These are phyloP conservation scores for Hedychridium roseum DNA, from an alignment of 2,888 invertebrate species.

Conservation along the genomic window DNA sequence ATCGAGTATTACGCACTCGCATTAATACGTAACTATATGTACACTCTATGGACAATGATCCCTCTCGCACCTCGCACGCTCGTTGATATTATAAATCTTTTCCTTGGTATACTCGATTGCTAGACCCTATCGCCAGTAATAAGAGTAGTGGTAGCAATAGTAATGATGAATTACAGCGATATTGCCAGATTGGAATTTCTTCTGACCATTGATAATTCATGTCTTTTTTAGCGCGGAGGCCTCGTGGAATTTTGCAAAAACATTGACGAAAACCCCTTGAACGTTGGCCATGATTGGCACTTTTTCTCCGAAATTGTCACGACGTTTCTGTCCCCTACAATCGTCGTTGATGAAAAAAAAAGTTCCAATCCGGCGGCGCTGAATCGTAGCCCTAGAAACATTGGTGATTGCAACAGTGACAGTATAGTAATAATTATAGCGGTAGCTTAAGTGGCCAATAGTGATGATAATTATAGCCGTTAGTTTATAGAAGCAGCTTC, in stretches of 20 bases:
- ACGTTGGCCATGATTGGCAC: too few relatives aligned
- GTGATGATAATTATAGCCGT: slow-evolving; percentile 33
- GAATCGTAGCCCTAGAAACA: slow-evolving; percentile 6
- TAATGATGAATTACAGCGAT: slow-evolving; percentile 33
- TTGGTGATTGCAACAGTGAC: slow-evolving; percentile 37
- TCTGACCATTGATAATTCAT: too few relatives aligned
- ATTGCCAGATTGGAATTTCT: too few relatives aligned
- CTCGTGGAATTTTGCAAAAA: too few relatives aligned
- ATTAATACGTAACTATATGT: slow-evolving; percentile 39
- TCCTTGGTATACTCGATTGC: slow-evolving; percentile 40
- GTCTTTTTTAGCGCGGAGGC: too few relatives aligned
- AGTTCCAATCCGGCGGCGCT: too few relatives aligned
- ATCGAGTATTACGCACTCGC: too few relatives aligned
- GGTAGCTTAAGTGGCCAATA: slow-evolving; percentile 34
- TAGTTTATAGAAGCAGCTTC: slow-evolving; percentile 29
- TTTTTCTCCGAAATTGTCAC: too few relatives aligned
- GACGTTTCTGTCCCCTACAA: too few relatives aligned
- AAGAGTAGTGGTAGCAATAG: slow-evolving; percentile 42
- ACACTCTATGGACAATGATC: slow-evolving; percentile 50
- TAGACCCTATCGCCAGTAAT: slow-evolving; percentile 39
- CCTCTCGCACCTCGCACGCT: slow-evolving; percentile 25
- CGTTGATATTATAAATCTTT: slow-evolving; percentile 37
- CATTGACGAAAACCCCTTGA: too few relatives aligned
- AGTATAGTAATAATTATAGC: too few relatives aligned
- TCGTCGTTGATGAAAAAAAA: too few relatives aligned